phyloP scores from a whole-genome alignment of 2,888 invertebrate genomes.

The Archips crataeganus region DNA sequence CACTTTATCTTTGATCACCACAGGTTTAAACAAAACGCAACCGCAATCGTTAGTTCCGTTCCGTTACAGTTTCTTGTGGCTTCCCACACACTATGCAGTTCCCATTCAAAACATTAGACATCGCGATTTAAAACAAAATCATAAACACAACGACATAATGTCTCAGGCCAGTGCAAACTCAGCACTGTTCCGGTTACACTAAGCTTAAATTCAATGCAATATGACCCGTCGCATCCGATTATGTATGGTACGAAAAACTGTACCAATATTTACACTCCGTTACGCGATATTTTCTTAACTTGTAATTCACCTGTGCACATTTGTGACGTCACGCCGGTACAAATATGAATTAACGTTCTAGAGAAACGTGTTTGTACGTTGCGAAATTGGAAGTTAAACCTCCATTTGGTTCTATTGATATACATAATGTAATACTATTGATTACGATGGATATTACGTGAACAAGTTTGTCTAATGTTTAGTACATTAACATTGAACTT shows the following conservation, averaged over 20 bases:
- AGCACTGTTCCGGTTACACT: neutral
- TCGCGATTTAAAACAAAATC: conserved; percentile 14
- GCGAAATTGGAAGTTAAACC: conserved; percentile 8
- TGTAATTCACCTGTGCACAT: conserved; percentile 38
- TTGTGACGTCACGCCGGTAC: conserved; percentile 23
- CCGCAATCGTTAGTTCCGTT: conserved; percentile 28
- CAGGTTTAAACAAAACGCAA: conserved; percentile 26
- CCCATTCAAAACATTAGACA: conserved; percentile 31
- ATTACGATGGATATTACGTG: neutral
- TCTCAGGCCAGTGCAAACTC: neutral
- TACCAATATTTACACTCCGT: conserved; percentile 37
- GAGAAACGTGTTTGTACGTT: conserved; percentile 12
- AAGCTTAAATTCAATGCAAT: conserved; percentile 7
- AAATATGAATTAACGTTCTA: conserved; percentile 25
- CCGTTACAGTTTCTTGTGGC: conserved; percentile 29
- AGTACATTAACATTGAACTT: conserved; percentile 21
- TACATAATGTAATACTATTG: neutral
- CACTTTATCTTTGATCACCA: conserved; percentile 7
- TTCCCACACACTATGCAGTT: conserved; percentile 41
- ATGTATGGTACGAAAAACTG: conserved; percentile 29
- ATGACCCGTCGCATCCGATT: conserved; percentile 4
- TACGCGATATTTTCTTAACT: conserved; percentile 28
- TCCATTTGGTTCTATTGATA: conserved; percentile 12
- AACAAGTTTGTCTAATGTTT: conserved; percentile 13
- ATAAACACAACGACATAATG: neutral